These are phyloP conservation scores for Lonchura striata DNA, from an alignment of 2,113 vertebrate species.

Conservation along the genomic window DNA sequence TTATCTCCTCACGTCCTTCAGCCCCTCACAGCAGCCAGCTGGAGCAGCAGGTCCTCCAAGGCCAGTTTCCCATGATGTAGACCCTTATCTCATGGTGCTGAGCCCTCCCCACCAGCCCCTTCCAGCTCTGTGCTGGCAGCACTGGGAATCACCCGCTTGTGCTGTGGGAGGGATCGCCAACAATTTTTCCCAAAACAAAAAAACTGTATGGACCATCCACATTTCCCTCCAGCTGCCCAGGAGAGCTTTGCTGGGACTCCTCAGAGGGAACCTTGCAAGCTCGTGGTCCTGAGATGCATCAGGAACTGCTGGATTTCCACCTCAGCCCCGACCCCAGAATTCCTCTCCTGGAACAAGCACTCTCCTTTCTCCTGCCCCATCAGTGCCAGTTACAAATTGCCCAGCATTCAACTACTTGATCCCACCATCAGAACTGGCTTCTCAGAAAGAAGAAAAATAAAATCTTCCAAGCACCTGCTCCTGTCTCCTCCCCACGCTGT, in stretches of 20 bases:
- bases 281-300: neutral
- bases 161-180: neutral
- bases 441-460: neutral
- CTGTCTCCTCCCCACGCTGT: neutral
- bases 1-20: neutral
- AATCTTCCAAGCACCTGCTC: neutral
- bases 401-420: neutral
- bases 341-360: neutral
- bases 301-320: neutral
- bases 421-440: neutral
- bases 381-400: neutral
- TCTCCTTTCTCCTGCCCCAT: neutral
- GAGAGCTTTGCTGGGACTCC: neutral
- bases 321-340: neutral
- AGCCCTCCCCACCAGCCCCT: neutral
- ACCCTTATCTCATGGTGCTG: neutral
- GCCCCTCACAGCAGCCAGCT: neutral
- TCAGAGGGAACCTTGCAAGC: neutral
- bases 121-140: neutral
- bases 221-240: neutral
- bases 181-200: neutral
- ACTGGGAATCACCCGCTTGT: accelerated
- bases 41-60: neutral
- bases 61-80: neutral
- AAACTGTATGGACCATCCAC: accelerated